Percentiles rank a stretch among this genome's conserved stretches.
These are phyloP conservation scores for Ostrea denselamellosa DNA, from an alignment of 1,140 invertebrate genomes.

Conservation along the genomic window DNA sequence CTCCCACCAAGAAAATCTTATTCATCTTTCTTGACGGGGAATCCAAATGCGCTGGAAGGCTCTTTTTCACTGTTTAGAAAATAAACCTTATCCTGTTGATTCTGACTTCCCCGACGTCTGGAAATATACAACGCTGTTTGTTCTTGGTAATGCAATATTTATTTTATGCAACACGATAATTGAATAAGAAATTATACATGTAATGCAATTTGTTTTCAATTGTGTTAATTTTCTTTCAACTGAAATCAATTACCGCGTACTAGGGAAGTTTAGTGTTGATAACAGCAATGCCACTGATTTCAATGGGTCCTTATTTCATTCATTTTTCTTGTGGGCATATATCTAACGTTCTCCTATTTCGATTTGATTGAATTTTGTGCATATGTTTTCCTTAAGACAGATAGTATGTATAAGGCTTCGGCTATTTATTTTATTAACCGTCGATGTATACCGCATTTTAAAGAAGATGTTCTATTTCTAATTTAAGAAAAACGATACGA, in stretches of 20 bases:
- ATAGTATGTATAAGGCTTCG: too few species aligned
- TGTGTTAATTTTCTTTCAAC: neutral
- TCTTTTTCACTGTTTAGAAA: neutral
- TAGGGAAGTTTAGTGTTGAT: too few species aligned
- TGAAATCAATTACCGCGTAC: neutral
- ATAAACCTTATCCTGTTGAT: neutral
- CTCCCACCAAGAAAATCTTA: neutral
- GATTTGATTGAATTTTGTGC: too few species aligned
- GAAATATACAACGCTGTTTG: neutral
- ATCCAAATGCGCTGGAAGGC: neutral
- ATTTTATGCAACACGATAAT: neutral
- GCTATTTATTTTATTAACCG: too few species aligned
- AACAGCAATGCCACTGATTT: too few species aligned
- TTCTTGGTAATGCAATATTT: slow-evolving; percentile 18
- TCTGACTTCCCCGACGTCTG: neutral
- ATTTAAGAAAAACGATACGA: too few species aligned
- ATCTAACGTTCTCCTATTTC: too few species aligned
- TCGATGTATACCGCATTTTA: too few species aligned
- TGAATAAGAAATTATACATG: neutral
- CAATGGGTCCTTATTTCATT: too few species aligned
- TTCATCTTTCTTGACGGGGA: slow-evolving; percentile 15
- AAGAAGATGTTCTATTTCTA: too few species aligned
- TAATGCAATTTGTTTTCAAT: neutral
- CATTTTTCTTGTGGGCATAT: too few species aligned
- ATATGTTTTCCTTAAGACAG: too few species aligned